Evolutionary conservation across 2,113 vertebrate genomes (phyloP), one percentile per base, ranked within the genome.

Genomic region (Carassius auratus): DNA sequence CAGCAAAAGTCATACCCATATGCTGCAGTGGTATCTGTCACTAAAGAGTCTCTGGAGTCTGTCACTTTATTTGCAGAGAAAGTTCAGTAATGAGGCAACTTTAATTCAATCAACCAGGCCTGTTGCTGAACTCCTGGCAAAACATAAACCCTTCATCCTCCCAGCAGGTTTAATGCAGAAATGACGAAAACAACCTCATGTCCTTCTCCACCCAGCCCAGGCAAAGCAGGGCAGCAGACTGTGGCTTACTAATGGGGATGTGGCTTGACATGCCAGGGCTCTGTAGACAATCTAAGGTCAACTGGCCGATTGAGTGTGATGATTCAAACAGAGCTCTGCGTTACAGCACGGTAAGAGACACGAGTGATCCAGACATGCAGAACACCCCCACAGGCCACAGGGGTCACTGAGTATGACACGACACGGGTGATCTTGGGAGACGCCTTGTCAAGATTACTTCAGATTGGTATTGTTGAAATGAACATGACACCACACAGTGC

Each of bases 61-160:
- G 91, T 94, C 93, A 94, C 23, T 45, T 21, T 59, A 59, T 59
- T 59, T 36, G 89, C 81, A 87, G 36, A 23, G 71, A 93, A 91
- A 91, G 90, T 91, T 91, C 89, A 91, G 88, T 92, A 92, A 92
- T 91, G 90, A 92, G 90, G 84, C 85, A 2, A 17, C 57, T 89
- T 91, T 93, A 94, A 94, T 94, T 95, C 87, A 88, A 93, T 94
- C 90, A 93, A 78, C 89, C 88, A 89, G 92, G 91, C 92, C 93
- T 94, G 91, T 89, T 92, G 88, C 92, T 93, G 36, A 87, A 76
- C 69, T 81, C 48, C 33, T 78, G 86, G 90, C 92, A 93, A 90
- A 92, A 91, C 92, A 90, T 87, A 86, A 88, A 88, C 26, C 83
- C 85, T 85, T 84, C 76, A 59, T 62, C 86, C 76, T 42, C 78